Base-by-base conservation (phyloP, 2,113 vertebrate genomes). In the Embiotoca jacksoni region DNA sequence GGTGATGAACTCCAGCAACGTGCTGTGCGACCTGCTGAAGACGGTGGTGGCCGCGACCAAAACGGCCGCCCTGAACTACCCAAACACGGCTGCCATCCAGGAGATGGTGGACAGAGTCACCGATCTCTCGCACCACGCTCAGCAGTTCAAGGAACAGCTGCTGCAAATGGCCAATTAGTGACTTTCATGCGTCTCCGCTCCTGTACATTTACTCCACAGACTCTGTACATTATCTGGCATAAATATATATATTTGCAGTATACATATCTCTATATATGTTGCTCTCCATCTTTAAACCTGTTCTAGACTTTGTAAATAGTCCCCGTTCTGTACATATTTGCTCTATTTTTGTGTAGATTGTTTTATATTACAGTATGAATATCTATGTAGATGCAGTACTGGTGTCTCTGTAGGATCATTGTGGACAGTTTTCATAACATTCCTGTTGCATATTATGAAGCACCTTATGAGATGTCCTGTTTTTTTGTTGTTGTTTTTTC, bases 61-160 rank as follows among this genome's bases (percentile, higher is more conserved):
- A 90, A 93, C 49, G 11, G 98, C 98, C 0, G 98, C 98, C 11
- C 91, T 99, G 77, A 96, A 96, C 64, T 99, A 99, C 89, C 98
- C 98, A 3, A 97, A 83, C 94, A 97, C 97, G 0, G 91, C 92
- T 0, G 95, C 96, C 14, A 91, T 99, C 13, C 98, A 99, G 90
- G 96, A 93, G 52, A 98, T 99, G 98, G 98, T 99, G 78, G 96
- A 99, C 86, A 88, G 92, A 1, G 98, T 99, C 6, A 97, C 96
- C 0, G 95, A 97, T 47, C 95, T 99, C 36, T 98, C 97, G 0
- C 94, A 91, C n/a, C 95, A 97, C 0, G 95, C 97, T 0, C 97
- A 96, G 89, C 92, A 96, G 50, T 99, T 99, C 91, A 99, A 99
- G 82, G 93, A 93, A 62, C 97, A 97, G 0, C 87, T 99, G 88